These are phyloP conservation scores for Monoplex corrugatus DNA, from an alignment of 2,888 invertebrate species.

Conservation along the genomic window DNA sequence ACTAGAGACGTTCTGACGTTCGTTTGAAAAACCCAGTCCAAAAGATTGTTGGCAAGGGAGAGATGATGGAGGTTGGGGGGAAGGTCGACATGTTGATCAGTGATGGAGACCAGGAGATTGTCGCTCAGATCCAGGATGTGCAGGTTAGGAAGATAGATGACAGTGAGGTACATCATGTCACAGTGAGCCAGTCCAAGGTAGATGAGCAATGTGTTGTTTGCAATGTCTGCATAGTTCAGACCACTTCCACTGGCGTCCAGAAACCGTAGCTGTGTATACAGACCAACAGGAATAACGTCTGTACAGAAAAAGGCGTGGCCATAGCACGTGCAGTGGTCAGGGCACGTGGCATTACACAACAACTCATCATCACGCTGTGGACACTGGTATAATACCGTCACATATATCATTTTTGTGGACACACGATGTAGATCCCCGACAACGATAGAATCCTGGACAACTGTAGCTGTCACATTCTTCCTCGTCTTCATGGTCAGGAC, in stretches of 20 bases:
- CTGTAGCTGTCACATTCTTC: not conserved
- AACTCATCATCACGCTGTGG: constrained; percentile 39
- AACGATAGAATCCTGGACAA: constrained; percentile 31
- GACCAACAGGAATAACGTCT: not conserved
- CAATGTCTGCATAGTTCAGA: not conserved
- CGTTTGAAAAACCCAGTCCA: not conserved
- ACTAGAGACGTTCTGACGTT: too few relatives aligned
- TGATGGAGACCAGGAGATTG: not conserved
- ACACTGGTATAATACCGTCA: constrained; percentile 40
- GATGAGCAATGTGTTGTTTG: constrained; percentile 19
- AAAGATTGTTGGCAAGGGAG: constrained; percentile 14
- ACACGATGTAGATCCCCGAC: not conserved
- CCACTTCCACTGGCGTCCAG: constrained; percentile 40
- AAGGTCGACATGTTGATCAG: not conserved
- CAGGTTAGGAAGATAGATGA: constrained; percentile 1
- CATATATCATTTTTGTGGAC: constrained; percentile 16
- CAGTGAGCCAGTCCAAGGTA: constrained; percentile 15
- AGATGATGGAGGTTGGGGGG: not conserved
- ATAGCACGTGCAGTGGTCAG: constrained; percentile 20
- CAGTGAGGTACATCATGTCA: not conserved
- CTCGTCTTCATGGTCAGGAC: constrained; percentile 30
- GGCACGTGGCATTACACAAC: constrained; percentile 27
- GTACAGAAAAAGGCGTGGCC: constrained; percentile 30
- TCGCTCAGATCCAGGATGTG: not conserved
- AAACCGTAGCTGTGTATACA: not conserved